Evolutionary conservation across 2,113 vertebrate genomes (phyloP).

Genomic region (Formicarius rufipectus): DNA sequence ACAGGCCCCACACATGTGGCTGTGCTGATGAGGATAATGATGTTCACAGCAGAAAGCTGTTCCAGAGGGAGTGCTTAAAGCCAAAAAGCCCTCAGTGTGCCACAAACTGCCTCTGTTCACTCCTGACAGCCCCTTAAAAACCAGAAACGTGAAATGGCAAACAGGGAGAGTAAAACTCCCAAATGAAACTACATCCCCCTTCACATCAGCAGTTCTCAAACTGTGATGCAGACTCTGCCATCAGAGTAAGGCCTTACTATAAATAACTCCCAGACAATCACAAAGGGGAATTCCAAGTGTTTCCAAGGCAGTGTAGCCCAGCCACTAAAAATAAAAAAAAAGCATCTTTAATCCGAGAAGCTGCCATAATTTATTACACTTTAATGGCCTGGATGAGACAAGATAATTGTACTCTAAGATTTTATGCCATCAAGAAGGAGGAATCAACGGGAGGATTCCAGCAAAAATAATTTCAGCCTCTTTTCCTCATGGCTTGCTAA

Average conservation of each 20-base stretch:
- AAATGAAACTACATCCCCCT: background rate
- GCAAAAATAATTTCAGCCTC: background rate
- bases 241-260: background rate
- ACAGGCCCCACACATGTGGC: background rate
- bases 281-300: conserved; percentile 38
- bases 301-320: background rate
- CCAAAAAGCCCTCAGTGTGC: background rate
- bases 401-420: background rate
- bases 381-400: background rate
- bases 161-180: background rate
- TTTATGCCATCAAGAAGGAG: background rate
- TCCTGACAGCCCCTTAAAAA: background rate
- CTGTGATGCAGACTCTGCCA: background rate
- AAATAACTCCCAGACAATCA: conserved; percentile 39
- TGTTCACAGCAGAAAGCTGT: background rate
- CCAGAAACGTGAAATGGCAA: background rate
- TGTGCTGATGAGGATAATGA: background rate
- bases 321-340: background rate
- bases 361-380: conserved; percentile 14
- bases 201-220: background rate
- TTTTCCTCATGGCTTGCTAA: background rate
- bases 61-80: background rate
- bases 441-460: background rate
- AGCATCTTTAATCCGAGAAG: background rate
- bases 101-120: background rate